A percentile compares a stretch with the other conserved stretches of the same genome.
Conservation (phyloP, 2,797 vertebrate genomes). For the Novumbra hubbsi region DNA sequence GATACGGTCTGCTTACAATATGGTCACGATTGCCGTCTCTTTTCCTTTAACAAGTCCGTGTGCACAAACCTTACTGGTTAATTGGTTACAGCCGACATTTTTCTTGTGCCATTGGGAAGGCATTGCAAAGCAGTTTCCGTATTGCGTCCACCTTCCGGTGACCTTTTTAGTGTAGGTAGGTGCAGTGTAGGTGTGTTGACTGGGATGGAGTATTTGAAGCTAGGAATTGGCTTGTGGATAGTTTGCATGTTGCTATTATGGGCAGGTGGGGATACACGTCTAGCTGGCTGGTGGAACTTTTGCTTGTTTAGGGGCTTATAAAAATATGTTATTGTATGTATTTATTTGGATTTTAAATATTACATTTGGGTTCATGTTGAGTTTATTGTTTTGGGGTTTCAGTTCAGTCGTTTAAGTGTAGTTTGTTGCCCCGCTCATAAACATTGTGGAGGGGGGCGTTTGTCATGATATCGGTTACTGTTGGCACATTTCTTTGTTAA, state of each 20-base stretch:
- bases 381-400: background rate
- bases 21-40: background rate
- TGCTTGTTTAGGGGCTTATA: background rate
- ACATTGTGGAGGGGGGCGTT: too few species aligned
- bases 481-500: too few species aligned
- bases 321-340: background rate
- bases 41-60: background rate
- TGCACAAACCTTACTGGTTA: background rate
- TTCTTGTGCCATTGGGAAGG: background rate
- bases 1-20: background rate
- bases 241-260: background rate
- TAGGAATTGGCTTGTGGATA: background rate
- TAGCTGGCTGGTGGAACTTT: background rate
- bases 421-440: background rate
- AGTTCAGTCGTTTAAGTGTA: too few species aligned
- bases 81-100: background rate
- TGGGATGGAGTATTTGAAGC: background rate
- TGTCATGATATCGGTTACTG: too few species aligned
- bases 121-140: background rate
- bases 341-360: background rate
- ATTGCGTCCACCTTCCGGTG: background rate
- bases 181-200: background rate
- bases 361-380: background rate
- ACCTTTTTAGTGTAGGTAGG: background rate
- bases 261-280: background rate